Evolutionary conservation across 2,797 vertebrate species (phyloP), one percentile per base, ranked within the genome.

Genomic region (Gymnocypris eckloni): DNA sequence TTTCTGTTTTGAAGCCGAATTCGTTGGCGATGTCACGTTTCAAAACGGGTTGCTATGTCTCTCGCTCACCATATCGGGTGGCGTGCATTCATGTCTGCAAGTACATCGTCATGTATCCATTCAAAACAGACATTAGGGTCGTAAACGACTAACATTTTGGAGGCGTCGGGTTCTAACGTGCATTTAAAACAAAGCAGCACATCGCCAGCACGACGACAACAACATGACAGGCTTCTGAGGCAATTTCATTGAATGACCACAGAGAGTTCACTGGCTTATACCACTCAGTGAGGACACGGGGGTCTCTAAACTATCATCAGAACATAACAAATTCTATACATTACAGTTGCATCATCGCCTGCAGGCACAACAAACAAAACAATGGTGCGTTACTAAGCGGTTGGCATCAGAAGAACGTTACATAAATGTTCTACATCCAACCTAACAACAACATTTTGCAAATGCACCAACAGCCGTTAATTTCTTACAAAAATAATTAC

Each of bases 251-350:
- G 87, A 92, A 81, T 91, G 92, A 91, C 90, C 92, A 93, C 88
- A 86, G 90, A 92, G 92, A 93, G 93, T 95, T 94, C 93, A 94
- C 87, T 88, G 90, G 93, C 92, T 91, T 91, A 90, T 86, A 93
- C 93, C 93, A 93, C 87, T 89, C 75, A 87, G 83, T 86, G 88
- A 86, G 43, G 37, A 90, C 89, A 86, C 59, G 90, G 92, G 92
- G 92, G 92, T 87, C 85, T 91, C 87, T 71, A 87, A 73, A 81
- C 85, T 79, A 73, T 41, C 56, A 69, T 7, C 20, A 83, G 20
- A 86, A 85, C 52, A 52, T 69, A 59, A 72, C 75, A 86, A 64
- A 82, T 82, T 59, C 67, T 79, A 45, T 79, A 81, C 77, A 82
- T 82, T 28, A 67, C 80, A 77, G 76, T 75, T 39, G 39, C 67